phyloP scores from a whole-genome alignment of 2,888 invertebrate species.

The Drosophila subsilvestris region DNA sequence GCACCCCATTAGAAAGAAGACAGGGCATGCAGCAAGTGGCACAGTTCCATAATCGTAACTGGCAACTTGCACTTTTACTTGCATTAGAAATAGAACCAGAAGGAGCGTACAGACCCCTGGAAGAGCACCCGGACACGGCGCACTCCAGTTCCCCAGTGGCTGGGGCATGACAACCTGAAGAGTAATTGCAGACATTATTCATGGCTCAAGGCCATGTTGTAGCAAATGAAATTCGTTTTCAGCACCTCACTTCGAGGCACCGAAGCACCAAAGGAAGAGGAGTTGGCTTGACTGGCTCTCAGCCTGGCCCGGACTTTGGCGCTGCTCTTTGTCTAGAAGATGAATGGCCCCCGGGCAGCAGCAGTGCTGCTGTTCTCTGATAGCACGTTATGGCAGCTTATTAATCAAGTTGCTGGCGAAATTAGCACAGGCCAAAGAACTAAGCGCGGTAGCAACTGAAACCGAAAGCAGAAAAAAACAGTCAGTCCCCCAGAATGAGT shows the following conservation, averaged over 20 bases:
- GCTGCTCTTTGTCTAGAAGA: conserved; percentile 72
- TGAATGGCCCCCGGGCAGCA: conserved; percentile 65
- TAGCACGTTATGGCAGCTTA: conserved; percentile 73
- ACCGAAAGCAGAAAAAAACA: conserved; percentile 28
- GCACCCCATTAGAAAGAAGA: conserved; percentile 65
- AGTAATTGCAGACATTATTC: conserved; percentile 80
- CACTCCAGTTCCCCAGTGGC: conserved; percentile 29
- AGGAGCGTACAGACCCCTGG: background rate
- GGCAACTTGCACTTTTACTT: conserved; percentile 71
- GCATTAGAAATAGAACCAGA: conserved; percentile 53
- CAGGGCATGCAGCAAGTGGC: conserved; percentile 61
- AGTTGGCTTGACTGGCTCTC: conserved; percentile 9
- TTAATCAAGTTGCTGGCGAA: conserved; percentile 70
- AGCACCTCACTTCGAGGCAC: conserved; percentile 62
- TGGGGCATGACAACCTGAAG: conserved; percentile 65
- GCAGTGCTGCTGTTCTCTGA: conserved; percentile 71
- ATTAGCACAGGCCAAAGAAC: conserved; percentile 57
- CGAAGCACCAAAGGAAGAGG: conserved; percentile 29
- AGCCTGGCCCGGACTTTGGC: conserved; percentile 22
- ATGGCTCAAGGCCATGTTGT: conserved; percentile 76
- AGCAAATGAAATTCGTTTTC: conserved; percentile 75
- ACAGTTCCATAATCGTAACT: conserved; percentile 68
- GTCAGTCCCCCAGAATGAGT: background rate
- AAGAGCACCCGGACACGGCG: conserved; percentile 1
- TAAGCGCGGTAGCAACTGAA: conserved; percentile 18